Conservation (phyloP, 2,113 vertebrate species). For the Pelobates fuscus region DNA sequence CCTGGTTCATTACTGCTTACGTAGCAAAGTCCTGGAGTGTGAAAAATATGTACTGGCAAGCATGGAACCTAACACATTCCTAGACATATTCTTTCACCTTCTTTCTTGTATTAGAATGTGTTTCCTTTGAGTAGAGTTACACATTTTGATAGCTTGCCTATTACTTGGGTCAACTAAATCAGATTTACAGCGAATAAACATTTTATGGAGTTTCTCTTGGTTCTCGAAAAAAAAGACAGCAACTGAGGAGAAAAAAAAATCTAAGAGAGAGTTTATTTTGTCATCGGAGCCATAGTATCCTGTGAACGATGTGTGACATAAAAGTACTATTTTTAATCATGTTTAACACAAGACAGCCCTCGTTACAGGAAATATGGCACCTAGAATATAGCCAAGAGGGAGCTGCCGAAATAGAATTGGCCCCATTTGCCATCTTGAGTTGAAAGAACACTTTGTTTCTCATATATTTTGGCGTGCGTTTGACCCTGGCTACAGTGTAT, state of each 20-base stretch:
- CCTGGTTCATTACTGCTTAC: neutral
- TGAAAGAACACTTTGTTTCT: slow-evolving; percentile 64
- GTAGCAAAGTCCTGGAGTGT: neutral
- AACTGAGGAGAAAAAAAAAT: neutral
- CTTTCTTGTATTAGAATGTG: slow-evolving; percentile 1
- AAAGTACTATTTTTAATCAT: slow-evolving; percentile 26
- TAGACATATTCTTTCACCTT: slow-evolving; percentile 19
- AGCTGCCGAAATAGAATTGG: slow-evolving; percentile 58
- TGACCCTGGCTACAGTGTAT: slow-evolving; percentile 57
- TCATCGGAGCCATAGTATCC: slow-evolving; percentile 17
- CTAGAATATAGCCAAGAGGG: slow-evolving; percentile 53
- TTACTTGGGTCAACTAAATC: slow-evolving; percentile 4
- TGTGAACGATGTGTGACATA: slow-evolving; percentile 42
- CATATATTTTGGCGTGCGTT: slow-evolving; percentile 61
- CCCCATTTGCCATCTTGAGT: slow-evolving; percentile 50
- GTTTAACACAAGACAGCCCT: neutral
- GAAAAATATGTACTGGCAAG: slow-evolving; percentile 25
- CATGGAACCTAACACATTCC: slow-evolving; percentile 29
- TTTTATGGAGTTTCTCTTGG: slow-evolving; percentile 9
- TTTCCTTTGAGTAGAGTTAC: slow-evolving; percentile 31
- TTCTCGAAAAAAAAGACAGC: slow-evolving; percentile 1
- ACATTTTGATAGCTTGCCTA: neutral
- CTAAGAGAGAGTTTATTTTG: slow-evolving; percentile 20
- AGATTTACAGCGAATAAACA: slow-evolving; percentile 21
- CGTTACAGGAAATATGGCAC: slow-evolving; percentile 29